phyloP scores from a whole-genome alignment of 1,140 invertebrate species.

The Papilio aristodemus region DNA sequence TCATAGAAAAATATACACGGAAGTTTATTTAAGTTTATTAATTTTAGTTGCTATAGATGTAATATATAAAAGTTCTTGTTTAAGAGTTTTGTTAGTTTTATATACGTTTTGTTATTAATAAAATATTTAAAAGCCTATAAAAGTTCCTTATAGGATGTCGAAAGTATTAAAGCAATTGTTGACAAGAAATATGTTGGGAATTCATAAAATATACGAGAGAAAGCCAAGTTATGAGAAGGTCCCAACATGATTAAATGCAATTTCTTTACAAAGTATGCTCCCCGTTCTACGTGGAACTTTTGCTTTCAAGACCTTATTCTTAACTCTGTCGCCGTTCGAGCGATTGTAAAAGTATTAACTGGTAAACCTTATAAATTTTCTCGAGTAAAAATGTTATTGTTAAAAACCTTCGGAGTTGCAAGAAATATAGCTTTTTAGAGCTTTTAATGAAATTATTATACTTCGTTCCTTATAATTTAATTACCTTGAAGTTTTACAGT shows the following conservation, averaged over 20 bases:
- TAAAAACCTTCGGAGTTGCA: constrained; percentile 33
- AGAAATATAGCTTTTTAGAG: constrained; percentile 34
- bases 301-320: constrained; percentile 61
- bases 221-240: constrained; percentile 67
- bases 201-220: constrained; percentile 70
- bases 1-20: no score
- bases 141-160: constrained; percentile 51
- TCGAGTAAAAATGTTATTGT: constrained; percentile 39
- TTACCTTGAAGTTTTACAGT: background rate
- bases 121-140: constrained; percentile 60
- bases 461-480: background rate
- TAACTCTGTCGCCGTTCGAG: constrained; percentile 45
- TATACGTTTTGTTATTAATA: constrained; percentile 46
- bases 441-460: constrained; percentile 12
- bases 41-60: background rate
- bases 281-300: constrained; percentile 64
- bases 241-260: constrained; percentile 74
- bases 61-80: background rate
- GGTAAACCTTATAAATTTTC: constrained; percentile 36
- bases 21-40: background rate
- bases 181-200: constrained; percentile 67
- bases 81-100: constrained; percentile 19
- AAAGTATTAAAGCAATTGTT: constrained; percentile 72
- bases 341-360: constrained; percentile 47
- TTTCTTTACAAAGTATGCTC: constrained; percentile 73